Percentiles rank a stretch among this genome's conserved stretches.
Conservation (phyloP, 2,797 vertebrate species). For the Lutjanus campechanus region DNA sequence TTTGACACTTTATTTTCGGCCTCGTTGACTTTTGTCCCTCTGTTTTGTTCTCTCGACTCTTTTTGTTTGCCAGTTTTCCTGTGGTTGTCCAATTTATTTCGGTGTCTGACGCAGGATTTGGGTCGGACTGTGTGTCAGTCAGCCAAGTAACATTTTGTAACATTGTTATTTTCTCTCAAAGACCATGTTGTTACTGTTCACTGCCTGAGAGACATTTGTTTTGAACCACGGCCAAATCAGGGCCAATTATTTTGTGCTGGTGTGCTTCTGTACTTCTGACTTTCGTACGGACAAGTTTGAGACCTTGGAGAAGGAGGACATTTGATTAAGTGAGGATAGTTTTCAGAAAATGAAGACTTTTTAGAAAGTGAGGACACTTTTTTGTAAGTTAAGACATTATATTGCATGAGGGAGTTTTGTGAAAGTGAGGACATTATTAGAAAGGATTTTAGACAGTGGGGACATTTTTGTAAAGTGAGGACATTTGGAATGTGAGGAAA, state of each 20-base stretch:
- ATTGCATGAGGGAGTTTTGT: no score
- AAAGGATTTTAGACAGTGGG: no score
- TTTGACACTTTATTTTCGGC: not conserved
- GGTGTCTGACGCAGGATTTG: not conserved
- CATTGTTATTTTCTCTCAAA: not conserved
- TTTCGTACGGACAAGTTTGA: not conserved
- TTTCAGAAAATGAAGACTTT: no score
- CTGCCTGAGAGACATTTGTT: not conserved
- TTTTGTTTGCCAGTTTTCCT: not conserved
- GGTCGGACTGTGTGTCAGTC: not conserved
- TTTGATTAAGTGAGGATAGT: no score
- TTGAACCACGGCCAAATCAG: not conserved
- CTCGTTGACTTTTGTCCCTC: not conserved
- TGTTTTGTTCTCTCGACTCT: not conserved
- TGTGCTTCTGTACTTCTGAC: not conserved
- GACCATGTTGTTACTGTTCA: not conserved
- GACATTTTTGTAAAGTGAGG: no score
- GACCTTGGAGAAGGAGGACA: not conserved
- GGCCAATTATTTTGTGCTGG: not conserved
- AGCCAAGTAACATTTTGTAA: not conserved
- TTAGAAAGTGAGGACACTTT: no score
- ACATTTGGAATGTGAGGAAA: no score
- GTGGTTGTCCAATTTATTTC: not conserved
- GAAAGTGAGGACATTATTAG: no score
- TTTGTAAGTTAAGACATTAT: no score